These are phyloP conservation scores for Sturnira hondurensis DNA, from an alignment of 2,113 vertebrate genomes.

Conservation along the genomic window DNA sequence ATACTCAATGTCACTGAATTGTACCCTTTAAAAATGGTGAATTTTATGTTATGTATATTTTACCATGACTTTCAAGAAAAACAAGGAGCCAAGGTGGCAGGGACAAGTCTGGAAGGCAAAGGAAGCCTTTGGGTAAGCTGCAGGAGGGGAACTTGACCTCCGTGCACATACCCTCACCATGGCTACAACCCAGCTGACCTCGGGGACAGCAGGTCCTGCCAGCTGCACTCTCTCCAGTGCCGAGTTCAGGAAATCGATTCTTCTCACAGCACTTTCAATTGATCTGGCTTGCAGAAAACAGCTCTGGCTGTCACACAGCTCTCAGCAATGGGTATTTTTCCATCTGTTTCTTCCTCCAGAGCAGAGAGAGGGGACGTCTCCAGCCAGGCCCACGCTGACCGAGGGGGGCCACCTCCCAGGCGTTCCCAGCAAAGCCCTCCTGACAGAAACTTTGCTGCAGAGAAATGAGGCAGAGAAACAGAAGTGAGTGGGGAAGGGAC, in stretches of 20 bases:
- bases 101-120: background rate
- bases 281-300: background rate
- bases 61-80: background rate
- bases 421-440: slow-evolving; percentile 81
- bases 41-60: background rate
- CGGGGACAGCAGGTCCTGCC: background rate
- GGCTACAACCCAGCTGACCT: background rate
- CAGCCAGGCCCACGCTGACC: slow-evolving; percentile 50
- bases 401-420: slow-evolving; percentile 79
- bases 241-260: background rate
- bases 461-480: slow-evolving; percentile 88
- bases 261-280: background rate
- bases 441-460: slow-evolving; percentile 81
- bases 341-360: slow-evolving; percentile 71
- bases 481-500: slow-evolving; percentile 82
- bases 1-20: background rate
- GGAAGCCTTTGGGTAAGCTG: background rate
- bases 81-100: background rate
- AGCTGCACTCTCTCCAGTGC: background rate
- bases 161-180: fast-evolving
- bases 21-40: background rate
- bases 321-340: slow-evolving; percentile 8
- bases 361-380: slow-evolving; percentile 75
- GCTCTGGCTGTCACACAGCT: background rate
- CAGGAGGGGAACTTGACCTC: background rate